A percentile compares a stretch with the other conserved stretches of the same genome.
These are phyloP conservation scores for Gopherus evgoodei DNA, from an alignment of 2,113 vertebrate genomes.

Conservation along the genomic window DNA sequence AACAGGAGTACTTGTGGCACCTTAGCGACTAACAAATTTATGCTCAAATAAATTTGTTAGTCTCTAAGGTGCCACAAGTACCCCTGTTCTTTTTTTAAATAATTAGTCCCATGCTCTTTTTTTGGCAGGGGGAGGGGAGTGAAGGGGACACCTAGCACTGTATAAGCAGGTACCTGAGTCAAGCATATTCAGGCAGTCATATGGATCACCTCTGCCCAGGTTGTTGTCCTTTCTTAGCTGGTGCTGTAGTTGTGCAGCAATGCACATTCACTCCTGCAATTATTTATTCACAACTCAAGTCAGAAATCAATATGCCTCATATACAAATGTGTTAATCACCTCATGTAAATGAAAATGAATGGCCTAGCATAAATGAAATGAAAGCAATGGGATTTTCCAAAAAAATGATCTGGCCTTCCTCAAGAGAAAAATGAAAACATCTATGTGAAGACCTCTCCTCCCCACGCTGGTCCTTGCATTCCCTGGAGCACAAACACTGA, in stretches of 20 bases:
- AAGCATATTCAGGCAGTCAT: not conserved
- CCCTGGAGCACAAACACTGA: not conserved
- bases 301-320: not conserved
- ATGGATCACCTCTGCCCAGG: not conserved
- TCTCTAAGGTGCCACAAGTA: no score
- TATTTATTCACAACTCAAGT: constrained; percentile 2
- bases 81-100: not conserved
- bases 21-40: no score
- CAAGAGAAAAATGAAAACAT: not conserved
- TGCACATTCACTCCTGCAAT: not conserved
- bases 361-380: not conserved
- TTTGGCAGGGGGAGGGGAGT: not conserved
- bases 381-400: not conserved
- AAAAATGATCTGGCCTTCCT: constrained; percentile 23
- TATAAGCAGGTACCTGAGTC: not conserved
- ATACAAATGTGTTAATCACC: not conserved
- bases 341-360: not conserved
- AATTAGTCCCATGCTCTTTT: not conserved
- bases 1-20: no score
- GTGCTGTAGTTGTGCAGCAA: constrained; percentile 4
- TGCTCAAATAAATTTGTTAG: no score
- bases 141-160: not conserved
- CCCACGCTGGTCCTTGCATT: not conserved
- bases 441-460: not conserved
- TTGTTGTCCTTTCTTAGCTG: not conserved